Evolutionary conservation across 2,888 invertebrate species (phyloP), one percentile per base, ranked within the genome.

Genomic region (Melieria picta): DNA sequence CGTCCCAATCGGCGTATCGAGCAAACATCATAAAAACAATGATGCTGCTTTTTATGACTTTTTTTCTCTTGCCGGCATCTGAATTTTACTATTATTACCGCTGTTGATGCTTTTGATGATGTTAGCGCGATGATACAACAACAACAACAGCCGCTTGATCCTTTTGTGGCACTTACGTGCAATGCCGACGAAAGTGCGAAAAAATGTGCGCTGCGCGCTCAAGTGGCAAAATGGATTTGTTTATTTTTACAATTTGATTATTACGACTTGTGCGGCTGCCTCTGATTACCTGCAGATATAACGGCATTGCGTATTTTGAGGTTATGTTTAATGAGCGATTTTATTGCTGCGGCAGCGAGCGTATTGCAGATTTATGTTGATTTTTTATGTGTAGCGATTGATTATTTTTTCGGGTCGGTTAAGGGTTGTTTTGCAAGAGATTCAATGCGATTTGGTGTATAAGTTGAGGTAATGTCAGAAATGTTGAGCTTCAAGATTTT

Each of bases 241-340:
- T 81, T 74, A 69, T 74, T 83, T 82, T 82, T 82, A 83, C 83
- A 83, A 82, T 82, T 82, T 83, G 81, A 82, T 82, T 83, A 82
- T 82, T 82, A 82, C 80, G 83, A 81, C 78, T 79, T 74, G 73
- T 69, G 64, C 64, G 77, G 72, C 80, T 81, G 82, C 81, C 79
- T 81, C 81, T 81, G 82, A 81, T 82, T 81, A 82, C 82, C 30
- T 7, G 11, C 68, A 58, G 62, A 72, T 72, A 68, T 72, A 64
- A 69, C 57, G 64, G 60, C 52, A 58, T 43, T 68, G 55, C 48
- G 52, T 61, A 67, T 60, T 67, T 72, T 72, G 72, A 68, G 72
- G 72, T 72, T 72, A 62, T 69, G 72, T 69, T 72, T 65, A 72
- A 72, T 72, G 72, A 65, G 69, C 65, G 50, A 58, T 72, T 72